These are phyloP conservation scores for Pavo muticus DNA, from an alignment of 2,113 vertebrate genomes.

Conservation along the genomic window DNA sequence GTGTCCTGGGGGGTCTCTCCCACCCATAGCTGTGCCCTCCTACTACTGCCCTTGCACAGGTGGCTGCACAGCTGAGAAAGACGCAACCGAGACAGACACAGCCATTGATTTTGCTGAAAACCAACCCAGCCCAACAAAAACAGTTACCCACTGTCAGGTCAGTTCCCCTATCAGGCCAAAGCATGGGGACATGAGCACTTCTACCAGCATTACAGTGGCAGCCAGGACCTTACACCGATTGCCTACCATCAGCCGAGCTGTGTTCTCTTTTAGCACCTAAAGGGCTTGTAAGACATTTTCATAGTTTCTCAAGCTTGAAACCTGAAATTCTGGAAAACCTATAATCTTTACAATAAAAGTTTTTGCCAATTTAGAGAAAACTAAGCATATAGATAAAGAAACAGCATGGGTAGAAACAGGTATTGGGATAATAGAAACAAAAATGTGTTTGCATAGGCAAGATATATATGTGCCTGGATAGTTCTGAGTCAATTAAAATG, in stretches of 20 bases:
- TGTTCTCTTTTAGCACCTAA: background rate
- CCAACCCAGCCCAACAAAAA: background rate
- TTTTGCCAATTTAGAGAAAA: background rate
- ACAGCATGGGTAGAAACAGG: background rate
- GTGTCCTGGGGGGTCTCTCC: background rate
- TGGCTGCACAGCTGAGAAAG: background rate
- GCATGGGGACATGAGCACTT: background rate
- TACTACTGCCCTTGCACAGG: accelerated
- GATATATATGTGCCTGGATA: background rate
- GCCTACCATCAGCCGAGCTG: background rate
- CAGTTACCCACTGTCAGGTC: background rate
- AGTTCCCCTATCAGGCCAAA: background rate
- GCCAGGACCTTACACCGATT: background rate
- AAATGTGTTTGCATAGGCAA: constrained; percentile 24
- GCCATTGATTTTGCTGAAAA: background rate
- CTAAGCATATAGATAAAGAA: background rate
- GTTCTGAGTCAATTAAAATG: constrained; percentile 12
- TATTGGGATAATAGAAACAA: background rate
- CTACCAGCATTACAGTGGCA: accelerated
- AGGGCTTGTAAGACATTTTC: background rate
- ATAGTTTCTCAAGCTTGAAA: background rate
- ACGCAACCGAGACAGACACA: background rate
- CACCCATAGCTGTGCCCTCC: accelerated
- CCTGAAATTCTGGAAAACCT: background rate
- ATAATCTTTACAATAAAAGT: background rate